Evolutionary conservation across 2,797 vertebrate species (phyloP).

Genomic region (Argyrosomus regius): DNA sequence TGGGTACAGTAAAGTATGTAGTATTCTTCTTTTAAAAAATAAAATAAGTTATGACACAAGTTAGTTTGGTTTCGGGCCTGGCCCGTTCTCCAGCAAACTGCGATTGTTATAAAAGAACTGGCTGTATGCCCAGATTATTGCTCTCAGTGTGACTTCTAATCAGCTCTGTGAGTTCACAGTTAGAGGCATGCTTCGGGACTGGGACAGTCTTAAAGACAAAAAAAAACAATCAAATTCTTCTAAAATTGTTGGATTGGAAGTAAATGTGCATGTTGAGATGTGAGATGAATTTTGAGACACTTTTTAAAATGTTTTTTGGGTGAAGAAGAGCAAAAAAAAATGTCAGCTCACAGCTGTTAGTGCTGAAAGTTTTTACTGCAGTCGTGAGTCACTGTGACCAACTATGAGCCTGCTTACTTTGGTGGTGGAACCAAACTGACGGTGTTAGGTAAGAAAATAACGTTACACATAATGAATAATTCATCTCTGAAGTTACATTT

Average conservation of each 20-base stretch:
- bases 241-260: not conserved
- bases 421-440: constrained; percentile 56
- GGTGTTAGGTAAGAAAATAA: constrained; percentile 51
- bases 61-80: not conserved
- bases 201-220: constrained; percentile 68
- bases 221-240: not conserved
- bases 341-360: not conserved
- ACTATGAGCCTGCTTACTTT: constrained; percentile 34
- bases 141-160: constrained; percentile 5
- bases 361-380: constrained; percentile 27
- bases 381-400: constrained; percentile 35
- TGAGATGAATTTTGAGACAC: not conserved
- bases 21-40: not conserved
- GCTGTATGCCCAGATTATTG: constrained; percentile 10
- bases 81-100: not conserved
- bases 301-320: not conserved
- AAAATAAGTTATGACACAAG: not conserved
- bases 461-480: not conserved
- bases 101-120: constrained; percentile 7
- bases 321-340: not conserved
- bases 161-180: constrained; percentile 41
- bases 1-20: not conserved
- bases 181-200: constrained; percentile 63
- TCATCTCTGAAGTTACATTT: not conserved
- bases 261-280: not conserved